Evolutionary conservation across 2,888 invertebrate genomes (phyloP), one percentile per base, ranked within the genome.

Genomic region (Hyppa rectilinea): DNA sequence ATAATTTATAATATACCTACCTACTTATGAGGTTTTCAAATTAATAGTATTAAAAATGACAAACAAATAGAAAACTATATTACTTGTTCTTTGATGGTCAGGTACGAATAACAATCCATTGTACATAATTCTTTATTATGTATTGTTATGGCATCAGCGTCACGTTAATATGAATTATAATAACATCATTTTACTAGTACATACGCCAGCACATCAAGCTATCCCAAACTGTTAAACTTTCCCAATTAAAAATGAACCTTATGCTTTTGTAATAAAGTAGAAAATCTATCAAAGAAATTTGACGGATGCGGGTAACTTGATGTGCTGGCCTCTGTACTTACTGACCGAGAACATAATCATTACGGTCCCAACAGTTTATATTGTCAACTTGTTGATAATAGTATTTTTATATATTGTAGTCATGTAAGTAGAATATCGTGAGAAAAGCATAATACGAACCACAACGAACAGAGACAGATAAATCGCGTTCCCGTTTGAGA

Each of bases 111-210:
- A 34, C 2, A 50, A 26, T 9, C 1, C 5, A 10, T 23, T 43
- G 6, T 14, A 20, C 6, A n/a, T n/a, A n/a, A n/a, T n/a, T 12
- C 2, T 20, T 34, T 36, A 26, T 6, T n/a, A 20, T 10, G n/a
- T 45, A 49, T n/a, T 20, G 23, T n/a, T 45, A n/a, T 12, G 38
- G 14, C 23, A 7, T 23, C 23, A 40, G 31, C 4, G 29, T 49
- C 43, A 62, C 36, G 17, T 2, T 12, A 14, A 20, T 72, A 45
- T 31, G 38, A 40, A 56, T 56, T 4, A 64, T 71, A 64, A 61
- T 72, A 53, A 40, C 34, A 69, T 45, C 4, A 52, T 61, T 34
- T 29, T 43, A 29, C 29, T 52, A 20, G 26, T 20, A 52, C 0
- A 20, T 26, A n/a, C n/a, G n/a, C n/a, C n/a, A n/a, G n/a, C n/a